Evolutionary conservation across 2,888 invertebrate genomes (phyloP), one percentile per base, ranked within the genome.

Genomic region (Hedychridium roseum): DNA sequence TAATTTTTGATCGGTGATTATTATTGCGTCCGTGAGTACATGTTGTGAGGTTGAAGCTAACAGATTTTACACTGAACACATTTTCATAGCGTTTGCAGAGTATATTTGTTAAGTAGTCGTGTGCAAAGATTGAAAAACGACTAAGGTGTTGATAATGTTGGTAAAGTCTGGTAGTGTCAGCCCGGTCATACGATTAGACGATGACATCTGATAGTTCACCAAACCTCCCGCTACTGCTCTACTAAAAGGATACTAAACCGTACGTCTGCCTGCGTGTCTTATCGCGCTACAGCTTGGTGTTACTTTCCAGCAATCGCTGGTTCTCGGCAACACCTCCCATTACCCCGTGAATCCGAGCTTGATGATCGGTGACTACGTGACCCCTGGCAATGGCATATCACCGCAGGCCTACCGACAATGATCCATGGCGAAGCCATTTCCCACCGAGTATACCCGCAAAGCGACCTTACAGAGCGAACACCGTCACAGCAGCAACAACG

Each of bases 321-420:
- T 86, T 57, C 82, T 85, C 79, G 84, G 85, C 57, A 85, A 85
- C 67, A 80, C 82, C 27, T 80, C 81, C 28, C 83, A 83, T 72
- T 88, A 86, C 71, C 87, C 87, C 55, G 85, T 88, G 65, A 88
- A 86, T 79, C 85, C 86, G 68, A 88, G 86, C 77, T 81, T 88
- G 71, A 89, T 89, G 89, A 89, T 89, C 66, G 89, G 88, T 40
- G 89, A 89, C 76, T 89, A 89, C 76, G 88, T 87, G 53, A 84
- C 85, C 51, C 84, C 85, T 30, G 83, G 83, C 44, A 82, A 80
- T 66, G 81, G 81, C 53, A 81, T 83, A 66, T 73, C 80, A 46
- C 67, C 70, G 26, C 75, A 76, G 57, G 41, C 73, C 39, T 76
- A 73, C 63, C 73, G 76, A 27, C 76, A 76, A 76, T 76, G 76